These are phyloP conservation scores for Sarcophaga caerulescens DNA, from an alignment of 2,888 invertebrate genomes.

Conservation along the genomic window DNA sequence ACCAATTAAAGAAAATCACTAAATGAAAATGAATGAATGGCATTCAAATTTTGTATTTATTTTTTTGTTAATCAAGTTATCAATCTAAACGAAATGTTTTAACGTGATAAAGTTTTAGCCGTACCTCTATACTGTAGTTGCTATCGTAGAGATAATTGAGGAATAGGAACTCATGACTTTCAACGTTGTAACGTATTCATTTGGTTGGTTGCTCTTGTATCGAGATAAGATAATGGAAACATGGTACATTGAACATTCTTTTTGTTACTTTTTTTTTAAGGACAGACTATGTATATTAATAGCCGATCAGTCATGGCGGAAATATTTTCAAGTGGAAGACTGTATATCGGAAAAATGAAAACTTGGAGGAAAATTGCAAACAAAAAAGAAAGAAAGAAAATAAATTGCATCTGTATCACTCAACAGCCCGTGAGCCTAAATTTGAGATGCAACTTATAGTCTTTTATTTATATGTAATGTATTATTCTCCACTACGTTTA, in stretches of 20 bases:
- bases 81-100: constrained; percentile 15
- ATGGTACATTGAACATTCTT: constrained; percentile 12
- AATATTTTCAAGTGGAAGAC: background rate
- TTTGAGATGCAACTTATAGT: no score
- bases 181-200: background rate
- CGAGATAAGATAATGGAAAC: constrained; percentile 41
- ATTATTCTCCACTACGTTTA: no score
- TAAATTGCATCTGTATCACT: no score
- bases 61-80: constrained; percentile 42
- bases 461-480: no score
- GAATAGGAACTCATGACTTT: background rate
- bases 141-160: background rate
- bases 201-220: background rate
- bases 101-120: background rate
- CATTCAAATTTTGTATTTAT: constrained; percentile 1
- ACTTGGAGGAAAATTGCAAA: no score
- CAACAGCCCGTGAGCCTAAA: no score
- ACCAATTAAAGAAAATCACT: constrained; percentile 29
- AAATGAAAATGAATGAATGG: constrained; percentile 2
- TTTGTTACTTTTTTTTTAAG: background rate
- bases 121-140: background rate
- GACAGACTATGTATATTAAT: constrained; percentile 24
- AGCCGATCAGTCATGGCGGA: constrained; percentile 19
- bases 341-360: no score
- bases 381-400: no score